These are phyloP conservation scores for Cuniculus paca DNA, from an alignment of 2,797 vertebrate species.

Conservation along the genomic window DNA sequence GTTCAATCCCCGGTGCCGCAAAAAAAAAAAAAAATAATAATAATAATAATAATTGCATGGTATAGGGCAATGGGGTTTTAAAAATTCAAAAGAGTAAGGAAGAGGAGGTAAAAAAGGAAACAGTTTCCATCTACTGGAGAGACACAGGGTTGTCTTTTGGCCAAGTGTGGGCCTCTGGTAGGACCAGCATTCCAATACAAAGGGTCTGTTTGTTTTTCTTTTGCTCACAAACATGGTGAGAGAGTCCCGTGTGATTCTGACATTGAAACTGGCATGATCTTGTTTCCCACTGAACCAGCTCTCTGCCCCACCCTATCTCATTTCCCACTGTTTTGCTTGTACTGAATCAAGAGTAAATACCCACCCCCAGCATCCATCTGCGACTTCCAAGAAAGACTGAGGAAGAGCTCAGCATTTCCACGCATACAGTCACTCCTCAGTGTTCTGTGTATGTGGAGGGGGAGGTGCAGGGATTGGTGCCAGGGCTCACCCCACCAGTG, in stretches of 20 bases:
- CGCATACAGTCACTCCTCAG: fast-evolving
- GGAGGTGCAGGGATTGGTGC: background rate
- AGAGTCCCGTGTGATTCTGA: background rate
- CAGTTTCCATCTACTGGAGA: background rate
- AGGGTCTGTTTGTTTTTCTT: background rate
- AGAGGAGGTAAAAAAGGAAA: background rate
- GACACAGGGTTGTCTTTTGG: fast-evolving
- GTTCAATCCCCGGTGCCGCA: too few relatives aligned
- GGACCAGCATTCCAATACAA: fast-evolving
- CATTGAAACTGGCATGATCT: background rate
- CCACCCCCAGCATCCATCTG: background rate
- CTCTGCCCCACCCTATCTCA: background rate
- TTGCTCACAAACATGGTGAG: fast-evolving
- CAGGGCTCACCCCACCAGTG: background rate
- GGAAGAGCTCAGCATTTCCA: background rate
- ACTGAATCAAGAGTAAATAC: background rate
- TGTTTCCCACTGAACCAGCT: background rate
- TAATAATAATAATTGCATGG: background rate
- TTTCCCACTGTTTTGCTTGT: background rate
- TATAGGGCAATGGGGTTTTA: background rate
- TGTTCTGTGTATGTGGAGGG: background rate
- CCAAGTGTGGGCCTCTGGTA: background rate
- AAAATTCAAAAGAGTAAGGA: background rate
- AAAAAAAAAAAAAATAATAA: too few relatives aligned
- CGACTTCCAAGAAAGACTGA: background rate